These are phyloP conservation scores for Melanotaenia duboulayi DNA, from an alignment of 2,113 vertebrate species.

Conservation along the genomic window DNA sequence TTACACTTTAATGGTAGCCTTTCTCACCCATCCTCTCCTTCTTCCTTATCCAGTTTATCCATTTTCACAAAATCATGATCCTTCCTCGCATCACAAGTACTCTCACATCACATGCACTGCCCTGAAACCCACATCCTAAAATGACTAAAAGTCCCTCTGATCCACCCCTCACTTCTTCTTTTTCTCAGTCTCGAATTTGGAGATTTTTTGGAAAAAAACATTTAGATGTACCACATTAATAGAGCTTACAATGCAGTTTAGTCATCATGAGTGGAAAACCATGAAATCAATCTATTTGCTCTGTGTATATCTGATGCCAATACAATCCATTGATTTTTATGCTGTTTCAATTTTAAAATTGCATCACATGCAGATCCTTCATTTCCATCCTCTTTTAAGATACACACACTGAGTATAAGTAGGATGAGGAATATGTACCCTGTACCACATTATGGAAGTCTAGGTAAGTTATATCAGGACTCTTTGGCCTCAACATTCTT, in stretches of 20 bases:
- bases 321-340: not conserved
- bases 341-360: conserved; percentile 2
- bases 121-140: conserved; percentile 24
- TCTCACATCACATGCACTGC: not conserved
- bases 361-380: not conserved
- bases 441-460: not conserved
- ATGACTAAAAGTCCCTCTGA: conserved; percentile 20
- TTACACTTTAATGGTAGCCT: not conserved
- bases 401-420: not conserved
- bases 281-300: not conserved
- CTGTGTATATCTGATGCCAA: not conserved
- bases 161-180: conserved; percentile 14
- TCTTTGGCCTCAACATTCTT: not conserved
- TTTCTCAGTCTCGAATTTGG: not conserved
- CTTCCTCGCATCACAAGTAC: conserved; percentile 5
- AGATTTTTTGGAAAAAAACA: not conserved
- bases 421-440: not conserved
- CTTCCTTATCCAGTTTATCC: conserved; percentile 11
- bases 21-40: not conserved
- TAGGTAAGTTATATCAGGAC: not conserved
- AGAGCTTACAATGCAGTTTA: no score
- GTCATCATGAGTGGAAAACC: conserved; percentile 6
- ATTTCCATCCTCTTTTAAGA: no score
- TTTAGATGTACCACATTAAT: no score
- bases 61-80: not conserved